phyloP scores from a whole-genome alignment of 1,140 invertebrate genomes.

The Drosophila murphyi region DNA sequence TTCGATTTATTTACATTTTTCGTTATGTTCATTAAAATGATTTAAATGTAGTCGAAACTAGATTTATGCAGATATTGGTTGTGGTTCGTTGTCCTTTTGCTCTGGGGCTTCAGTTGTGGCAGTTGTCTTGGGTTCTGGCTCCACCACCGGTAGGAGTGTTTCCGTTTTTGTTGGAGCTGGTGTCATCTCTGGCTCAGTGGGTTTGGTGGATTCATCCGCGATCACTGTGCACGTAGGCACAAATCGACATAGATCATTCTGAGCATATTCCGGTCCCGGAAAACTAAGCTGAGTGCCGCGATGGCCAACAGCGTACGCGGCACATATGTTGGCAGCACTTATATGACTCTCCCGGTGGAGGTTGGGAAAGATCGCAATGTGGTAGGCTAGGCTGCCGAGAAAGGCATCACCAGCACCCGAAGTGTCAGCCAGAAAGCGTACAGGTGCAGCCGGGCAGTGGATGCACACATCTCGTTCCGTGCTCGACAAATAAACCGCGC shows the following conservation, averaged over 20 bases:
- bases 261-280: constrained; percentile 25
- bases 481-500: constrained; percentile 88
- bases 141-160: too few relatives aligned
- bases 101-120: not conserved
- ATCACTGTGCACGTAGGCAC: constrained; percentile 37
- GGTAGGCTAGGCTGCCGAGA: constrained; percentile 93
- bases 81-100: not conserved
- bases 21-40: not conserved
- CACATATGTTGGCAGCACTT: constrained; percentile 89
- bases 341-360: constrained; percentile 88
- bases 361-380: constrained; percentile 87
- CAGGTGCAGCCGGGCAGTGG: constrained; percentile 87
- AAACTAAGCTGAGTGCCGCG: constrained; percentile 91
- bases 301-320: constrained; percentile 90
- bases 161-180: too few relatives aligned
- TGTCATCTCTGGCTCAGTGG: too few relatives aligned
- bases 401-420: constrained; percentile 97
- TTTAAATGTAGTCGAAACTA: not conserved
- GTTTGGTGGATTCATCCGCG: not conserved
- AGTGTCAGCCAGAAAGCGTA: constrained; percentile 90
- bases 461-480: constrained; percentile 82
- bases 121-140: too few relatives aligned
- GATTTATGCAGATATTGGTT: not conserved
- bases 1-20: not conserved
- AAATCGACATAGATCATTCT: constrained; percentile 14